Evolutionary conservation across 2,888 invertebrate species (phyloP).

Genomic region (Epinotia ramella): DNA sequence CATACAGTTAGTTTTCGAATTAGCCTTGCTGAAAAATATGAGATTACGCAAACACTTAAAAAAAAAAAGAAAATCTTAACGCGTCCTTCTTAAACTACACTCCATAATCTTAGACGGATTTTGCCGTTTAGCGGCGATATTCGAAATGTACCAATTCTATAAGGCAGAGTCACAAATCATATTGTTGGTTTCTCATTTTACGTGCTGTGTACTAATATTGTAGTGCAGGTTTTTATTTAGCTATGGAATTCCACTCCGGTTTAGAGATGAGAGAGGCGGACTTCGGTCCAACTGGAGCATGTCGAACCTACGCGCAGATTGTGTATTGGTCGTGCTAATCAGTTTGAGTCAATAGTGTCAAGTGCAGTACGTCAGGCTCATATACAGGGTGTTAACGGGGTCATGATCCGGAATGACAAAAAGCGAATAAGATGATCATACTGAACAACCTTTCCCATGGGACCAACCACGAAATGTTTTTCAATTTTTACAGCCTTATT

Average conservation of each 20-base stretch:
- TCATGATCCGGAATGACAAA: too few species aligned
- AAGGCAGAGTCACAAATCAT: background rate
- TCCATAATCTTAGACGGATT: background rate
- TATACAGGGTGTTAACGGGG: too few species aligned
- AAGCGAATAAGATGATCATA: too few species aligned
- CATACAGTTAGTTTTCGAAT: background rate
- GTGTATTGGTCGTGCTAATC: too few species aligned
- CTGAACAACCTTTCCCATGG: too few species aligned
- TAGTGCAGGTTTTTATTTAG: background rate
- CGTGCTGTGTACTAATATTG: background rate
- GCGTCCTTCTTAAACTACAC: background rate
- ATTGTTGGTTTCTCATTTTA: background rate
- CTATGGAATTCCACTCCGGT: background rate
- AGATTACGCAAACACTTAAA: background rate
- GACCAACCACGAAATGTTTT: too few species aligned
- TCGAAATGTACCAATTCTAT: background rate
- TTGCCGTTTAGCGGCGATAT: background rate
- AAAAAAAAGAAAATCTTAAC: too few species aligned
- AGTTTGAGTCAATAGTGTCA: too few species aligned
- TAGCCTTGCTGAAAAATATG: too few species aligned
- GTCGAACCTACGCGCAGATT: background rate
- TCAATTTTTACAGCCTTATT: too few species aligned
- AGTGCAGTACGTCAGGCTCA: too few species aligned
- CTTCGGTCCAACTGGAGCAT: background rate
- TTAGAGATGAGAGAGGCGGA: background rate